Base-by-base conservation (phyloP, 1,140 invertebrate genomes). In the Aphelenchoides fujianensis region DNA sequence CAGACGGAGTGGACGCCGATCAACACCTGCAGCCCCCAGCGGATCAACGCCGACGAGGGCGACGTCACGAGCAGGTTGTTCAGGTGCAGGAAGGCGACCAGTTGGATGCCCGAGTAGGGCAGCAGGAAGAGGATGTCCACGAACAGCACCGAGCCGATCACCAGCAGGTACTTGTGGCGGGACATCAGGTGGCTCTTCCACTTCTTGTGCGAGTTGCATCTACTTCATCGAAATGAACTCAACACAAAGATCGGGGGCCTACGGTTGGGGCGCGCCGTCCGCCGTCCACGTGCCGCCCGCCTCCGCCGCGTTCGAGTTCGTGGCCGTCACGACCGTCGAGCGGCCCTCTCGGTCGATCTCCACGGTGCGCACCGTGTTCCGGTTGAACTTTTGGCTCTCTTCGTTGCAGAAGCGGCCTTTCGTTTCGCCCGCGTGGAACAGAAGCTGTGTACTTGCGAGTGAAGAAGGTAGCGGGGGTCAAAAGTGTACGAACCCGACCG, bases 121-220 rank as follows among this genome's bases (percentile, higher is more conserved):
- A 84, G 79, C 7, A 83, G 75, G 61, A 83, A 83, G 27, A 83
- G 75, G 34, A 83, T 63, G 67, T 83, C 83, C 9, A 83, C 83
- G 53, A 83, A 82, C 9, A 83, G 72, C n/a, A 83, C 82, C 12
- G 72, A 76, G 16, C 82, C 82, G 57, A 83, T 84, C 1, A 83
- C 82, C 34, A 84, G 81, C 19, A 83, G 66, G 69, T 83, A 83
- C 68, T 83, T 83, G 73, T 84, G 82, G 19, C 82, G 68, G 3
- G 77, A 79, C 82, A 83, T 84, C 57, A 83, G 66, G 52, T 83
- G 81, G n/a, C n/a, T n/a, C n/a, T n/a, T n/a, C n/a, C n/a, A n/a
- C n/a, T n/a, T n/a, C n/a, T n/a, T n/a, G n/a, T n/a, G n/a, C n/a
- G n/a, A n/a, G n/a, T n/a, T n/a, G n/a, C n/a, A n/a, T n/a, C n/a